phyloP scores from a whole-genome alignment of 2,888 invertebrate genomes.

The Caenorhabditis wallacei region DNA sequence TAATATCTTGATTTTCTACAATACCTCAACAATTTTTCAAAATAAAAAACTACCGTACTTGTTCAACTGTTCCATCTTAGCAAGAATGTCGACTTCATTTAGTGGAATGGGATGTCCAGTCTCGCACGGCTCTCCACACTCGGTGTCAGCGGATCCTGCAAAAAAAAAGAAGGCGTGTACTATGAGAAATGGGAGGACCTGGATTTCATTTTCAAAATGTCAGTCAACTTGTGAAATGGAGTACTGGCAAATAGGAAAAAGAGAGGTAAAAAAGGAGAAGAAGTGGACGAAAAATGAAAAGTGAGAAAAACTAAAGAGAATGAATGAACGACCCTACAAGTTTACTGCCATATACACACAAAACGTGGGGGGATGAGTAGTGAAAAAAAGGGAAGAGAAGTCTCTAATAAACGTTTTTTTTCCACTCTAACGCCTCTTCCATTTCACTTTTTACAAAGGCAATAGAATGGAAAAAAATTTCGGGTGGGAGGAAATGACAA shows the following conservation, averaged over 20 bases:
- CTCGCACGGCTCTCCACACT: conserved; percentile 73
- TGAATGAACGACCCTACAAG: conserved; percentile 33
- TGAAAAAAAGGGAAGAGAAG: conserved; percentile 6
- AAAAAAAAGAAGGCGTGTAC: conserved; percentile 13
- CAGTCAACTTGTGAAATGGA: conserved; percentile 37
- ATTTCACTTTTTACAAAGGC: conserved; percentile 29
- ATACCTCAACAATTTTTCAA: too few relatives aligned
- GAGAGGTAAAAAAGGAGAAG: conserved; percentile 1
- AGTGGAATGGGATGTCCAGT: conserved; percentile 58
- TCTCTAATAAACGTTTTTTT: conserved; percentile 54
- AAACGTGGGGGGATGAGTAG: conserved; percentile 1
- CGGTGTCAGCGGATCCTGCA: conserved; percentile 77
- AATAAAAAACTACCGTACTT: conserved; percentile 66
- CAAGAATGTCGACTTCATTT: conserved; percentile 75
- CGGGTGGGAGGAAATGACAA: conserved; percentile 31
- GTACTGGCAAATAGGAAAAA: neutral
- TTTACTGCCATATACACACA: conserved; percentile 34
- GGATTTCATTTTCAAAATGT: conserved; percentile 41
- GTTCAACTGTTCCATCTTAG: conserved; percentile 83
- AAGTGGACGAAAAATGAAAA: conserved; percentile 10
- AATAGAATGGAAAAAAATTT: conserved; percentile 15
- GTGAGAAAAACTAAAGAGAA: neutral
- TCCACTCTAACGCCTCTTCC: conserved; percentile 44
- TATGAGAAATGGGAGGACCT: conserved; percentile 4
- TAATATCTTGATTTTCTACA: neutral